phyloP scores from a whole-genome alignment of 2,113 vertebrate species.

The Hirundichthys speculiger region DNA sequence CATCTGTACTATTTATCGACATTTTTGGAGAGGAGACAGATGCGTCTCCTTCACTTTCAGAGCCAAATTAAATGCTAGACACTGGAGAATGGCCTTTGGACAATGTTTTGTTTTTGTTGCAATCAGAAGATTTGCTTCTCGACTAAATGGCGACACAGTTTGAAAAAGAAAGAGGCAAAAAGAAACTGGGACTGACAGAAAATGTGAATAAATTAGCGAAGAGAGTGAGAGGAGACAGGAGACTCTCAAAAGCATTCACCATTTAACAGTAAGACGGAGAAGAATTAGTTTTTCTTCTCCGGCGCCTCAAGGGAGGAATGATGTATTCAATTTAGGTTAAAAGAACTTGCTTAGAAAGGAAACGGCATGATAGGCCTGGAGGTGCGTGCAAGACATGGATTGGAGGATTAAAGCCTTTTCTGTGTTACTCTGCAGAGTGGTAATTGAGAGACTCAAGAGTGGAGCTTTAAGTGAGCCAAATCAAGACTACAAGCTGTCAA shows the following conservation, averaged over 20 bases:
- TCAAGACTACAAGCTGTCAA: conserved; percentile 36
- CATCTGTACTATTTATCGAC: neutral
- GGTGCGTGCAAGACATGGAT: conserved; percentile 33
- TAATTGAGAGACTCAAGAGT: conserved; percentile 57
- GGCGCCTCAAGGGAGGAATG: conserved; percentile 56
- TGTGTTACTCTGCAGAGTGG: conserved; percentile 46
- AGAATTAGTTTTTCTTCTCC: conserved; percentile 57
- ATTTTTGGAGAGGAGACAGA: too few species aligned
- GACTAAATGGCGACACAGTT: neutral
- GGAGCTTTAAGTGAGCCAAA: conserved; percentile 29
- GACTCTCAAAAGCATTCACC: conserved; percentile 46
- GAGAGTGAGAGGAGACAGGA: conserved; percentile 37
- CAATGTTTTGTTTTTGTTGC: too few species aligned
- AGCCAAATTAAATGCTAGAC: too few species aligned
- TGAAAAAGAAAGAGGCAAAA: neutral
- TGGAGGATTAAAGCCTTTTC: conserved; percentile 38
- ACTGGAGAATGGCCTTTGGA: too few species aligned
- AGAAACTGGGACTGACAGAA: neutral
- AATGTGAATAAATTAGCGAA: conserved; percentile 14
- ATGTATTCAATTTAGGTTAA: conserved; percentile 71
- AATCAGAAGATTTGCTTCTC: too few species aligned
- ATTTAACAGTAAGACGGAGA: conserved; percentile 49
- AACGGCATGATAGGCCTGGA: conserved; percentile 25
- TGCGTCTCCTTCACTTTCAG: too few species aligned
- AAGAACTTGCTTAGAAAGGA: conserved; percentile 65